phyloP scores from a whole-genome alignment of 2,797 vertebrate species.

The Pteronotus mesoamericanus region DNA sequence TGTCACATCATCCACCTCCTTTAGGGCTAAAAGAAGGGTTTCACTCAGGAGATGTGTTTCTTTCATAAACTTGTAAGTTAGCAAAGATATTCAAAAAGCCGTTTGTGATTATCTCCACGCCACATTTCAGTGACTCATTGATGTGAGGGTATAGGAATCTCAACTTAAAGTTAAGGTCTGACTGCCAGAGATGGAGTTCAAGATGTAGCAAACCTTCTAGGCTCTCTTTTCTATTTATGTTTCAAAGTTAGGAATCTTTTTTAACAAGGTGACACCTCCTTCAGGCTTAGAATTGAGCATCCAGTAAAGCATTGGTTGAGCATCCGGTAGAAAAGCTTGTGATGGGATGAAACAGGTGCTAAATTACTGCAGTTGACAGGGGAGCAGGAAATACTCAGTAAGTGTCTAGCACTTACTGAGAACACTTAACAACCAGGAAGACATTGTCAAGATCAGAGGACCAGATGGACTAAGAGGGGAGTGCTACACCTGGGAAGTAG shows the following conservation, averaged over 20 bases:
- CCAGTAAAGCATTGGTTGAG: background rate
- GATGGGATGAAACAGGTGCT: background rate
- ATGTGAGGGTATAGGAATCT: background rate
- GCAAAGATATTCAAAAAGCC: background rate
- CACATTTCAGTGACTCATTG: background rate
- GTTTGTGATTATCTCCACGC: background rate
- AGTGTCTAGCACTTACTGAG: background rate
- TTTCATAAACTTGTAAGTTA: background rate
- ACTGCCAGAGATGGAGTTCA: background rate
- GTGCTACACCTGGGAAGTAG: background rate
- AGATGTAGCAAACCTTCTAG: background rate
- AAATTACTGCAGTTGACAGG: background rate
- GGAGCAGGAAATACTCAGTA: background rate
- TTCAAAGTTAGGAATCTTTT: background rate
- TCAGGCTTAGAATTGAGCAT: background rate
- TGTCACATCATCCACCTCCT: background rate
- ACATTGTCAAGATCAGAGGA: background rate
- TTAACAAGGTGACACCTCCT: background rate
- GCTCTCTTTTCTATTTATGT: background rate
- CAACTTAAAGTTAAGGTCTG: background rate
- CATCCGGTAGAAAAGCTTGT: background rate
- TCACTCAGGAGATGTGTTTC: background rate
- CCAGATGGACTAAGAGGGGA: background rate
- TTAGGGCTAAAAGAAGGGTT: conserved; percentile 24
- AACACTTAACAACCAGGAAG: background rate